Base-by-base conservation (phyloP, 1,140 invertebrate species). In the Aporrectodea caliginosa region DNA sequence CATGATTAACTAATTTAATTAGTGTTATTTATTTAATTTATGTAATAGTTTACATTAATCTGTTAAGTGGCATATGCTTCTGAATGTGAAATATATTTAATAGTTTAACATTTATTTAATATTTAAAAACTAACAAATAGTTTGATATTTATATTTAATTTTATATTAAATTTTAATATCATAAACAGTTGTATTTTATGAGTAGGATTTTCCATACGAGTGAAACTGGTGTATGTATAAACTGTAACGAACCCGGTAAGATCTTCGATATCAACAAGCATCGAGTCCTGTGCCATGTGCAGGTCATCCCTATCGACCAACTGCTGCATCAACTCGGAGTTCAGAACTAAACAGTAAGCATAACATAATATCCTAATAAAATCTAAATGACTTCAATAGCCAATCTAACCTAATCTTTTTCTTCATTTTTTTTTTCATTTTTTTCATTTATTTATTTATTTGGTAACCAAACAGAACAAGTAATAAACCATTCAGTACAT, bases 251-350 rank as follows among this genome's bases (percentile, higher is more conserved):
- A 96, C 91, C 94, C 91, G 35, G 94, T 96, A 69, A 97, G 90
- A 90, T 98, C 96, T 89, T 98, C 96, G 82, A 98, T 96, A 86
- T 98, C 95, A 2, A 98, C 95, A 78, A 98, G 91, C 93, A 96
- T 96, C 22, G 96, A 97, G 88, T 98, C 96, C 89, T 98, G 96
- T 82, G 95, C 94, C 95, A 98, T 98, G 88, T 97, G 95, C 27
- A 97, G 89, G 87, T 97, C 95, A 90, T 97, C 95, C 82, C 95
- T 90, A 82, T 94, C 92, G 89, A 97, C 92, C 78, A 97, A 88
- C 82, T 94, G 91, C 85, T 93, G 92, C 1, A 97, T 95, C 35
- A 98, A 89, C 71, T 93, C 92, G 87, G 96, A 94, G 88, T 97
- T 98, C 78, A 97, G 88, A 79, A 90, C 93, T 90, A 83, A 29